These are phyloP conservation scores for Lepidocyrtinus sp. DNA, from an alignment of 2,888 invertebrate species.

Conservation along the genomic window DNA sequence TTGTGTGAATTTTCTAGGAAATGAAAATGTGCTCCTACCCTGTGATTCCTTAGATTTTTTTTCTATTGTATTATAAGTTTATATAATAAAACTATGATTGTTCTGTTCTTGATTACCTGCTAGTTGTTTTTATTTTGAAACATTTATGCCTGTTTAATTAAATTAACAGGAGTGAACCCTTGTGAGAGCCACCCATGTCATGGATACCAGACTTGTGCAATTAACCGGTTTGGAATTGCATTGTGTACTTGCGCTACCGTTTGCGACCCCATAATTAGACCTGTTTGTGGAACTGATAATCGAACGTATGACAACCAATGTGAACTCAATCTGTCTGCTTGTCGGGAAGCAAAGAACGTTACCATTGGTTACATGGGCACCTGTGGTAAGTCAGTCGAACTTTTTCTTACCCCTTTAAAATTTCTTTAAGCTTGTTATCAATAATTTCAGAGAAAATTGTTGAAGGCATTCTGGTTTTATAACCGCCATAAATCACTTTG, in stretches of 20 bases:
- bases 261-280: constrained; percentile 84
- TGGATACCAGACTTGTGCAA: constrained; percentile 84
- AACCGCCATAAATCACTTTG: too few species aligned
- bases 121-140: too few species aligned
- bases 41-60: too few species aligned
- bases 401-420: not conserved
- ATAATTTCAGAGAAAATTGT: too few species aligned
- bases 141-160: constrained; percentile 20
- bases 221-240: constrained; percentile 86
- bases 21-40: too few species aligned
- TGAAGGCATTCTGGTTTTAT: too few species aligned
- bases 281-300: constrained; percentile 74
- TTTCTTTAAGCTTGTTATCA: not conserved
- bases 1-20: too few species aligned
- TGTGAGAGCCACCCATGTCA: constrained; percentile 86
- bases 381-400: constrained; percentile 76
- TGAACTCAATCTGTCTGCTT: constrained; percentile 73
- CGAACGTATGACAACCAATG: constrained; percentile 75
- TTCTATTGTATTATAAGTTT: too few species aligned
- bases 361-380: constrained; percentile 78
- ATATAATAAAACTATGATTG: too few species aligned
- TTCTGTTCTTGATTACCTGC: not conserved
- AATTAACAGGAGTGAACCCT: constrained; percentile 81
- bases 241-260: constrained; percentile 87
- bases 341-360: constrained; percentile 74